Evolutionary conservation across 1,140 invertebrate species (phyloP), one percentile per base, ranked within the genome.

Genomic region (Wasmannia auropunctata): DNA sequence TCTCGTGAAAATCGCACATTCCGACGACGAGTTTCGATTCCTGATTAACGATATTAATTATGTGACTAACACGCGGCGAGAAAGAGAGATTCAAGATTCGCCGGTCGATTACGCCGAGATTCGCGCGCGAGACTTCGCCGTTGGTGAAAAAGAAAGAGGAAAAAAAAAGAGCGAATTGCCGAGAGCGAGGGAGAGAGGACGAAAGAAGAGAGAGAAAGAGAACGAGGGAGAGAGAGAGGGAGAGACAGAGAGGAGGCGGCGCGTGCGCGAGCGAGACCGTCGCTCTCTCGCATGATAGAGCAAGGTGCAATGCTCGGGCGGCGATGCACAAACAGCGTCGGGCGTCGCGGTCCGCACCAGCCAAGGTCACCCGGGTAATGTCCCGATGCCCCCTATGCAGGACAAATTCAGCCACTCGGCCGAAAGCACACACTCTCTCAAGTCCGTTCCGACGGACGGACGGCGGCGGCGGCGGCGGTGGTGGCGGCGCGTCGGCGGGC

Each of bases 341-440:
- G 87, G 85, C 92, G 90, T 90, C 91, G 92, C 90, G 89, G 91
- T 92, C 91, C 91, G 89, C 90, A 91, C 88, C 93, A 94, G 90
- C 93, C 94, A 95, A 95, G 94, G 95, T 95, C 94, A 95, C 91
- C 93, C 94, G 94, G 94, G 94, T 95, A 95, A 95, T 94, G 95
- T 95, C 93, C 95, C 94, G 94, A 95, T 95, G 95, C 95, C 95
- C 94, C 94, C 94, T 95, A 94, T 94, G 93, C 94, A 94, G 94
- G 94, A 95, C 94, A 94, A 95, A 95, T 95, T 95, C 93, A 92
- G 88, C 93, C 88, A 92, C 92, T 91, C 91, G 87, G 88, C 80
- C 88, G 91, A 91, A 91, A 92, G 88, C 84, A 81, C 28, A 63
- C 83, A 84, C 25, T 60, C 85, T 74, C 85, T 70, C 67, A 74